A percentile compares a stretch with the other conserved stretches of the same genome.
Conservation (phyloP, 2,797 vertebrate genomes). For the Oreochromis grahami region DNA sequence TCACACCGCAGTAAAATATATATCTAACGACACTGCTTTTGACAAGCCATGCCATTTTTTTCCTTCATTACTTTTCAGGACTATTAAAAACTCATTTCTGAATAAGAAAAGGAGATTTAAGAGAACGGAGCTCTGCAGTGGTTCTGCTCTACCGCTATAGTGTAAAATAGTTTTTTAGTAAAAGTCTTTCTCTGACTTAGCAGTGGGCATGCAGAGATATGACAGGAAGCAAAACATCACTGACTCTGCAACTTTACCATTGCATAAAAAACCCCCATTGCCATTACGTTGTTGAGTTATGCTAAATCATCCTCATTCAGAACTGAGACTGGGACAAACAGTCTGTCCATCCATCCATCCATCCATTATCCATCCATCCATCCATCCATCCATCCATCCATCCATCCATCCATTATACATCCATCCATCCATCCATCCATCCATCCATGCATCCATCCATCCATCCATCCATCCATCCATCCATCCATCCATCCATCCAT, state of each 20-base stretch:
- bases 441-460: no score
- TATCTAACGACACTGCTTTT: not conserved
- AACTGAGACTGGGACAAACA: not conserved
- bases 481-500: accelerated
- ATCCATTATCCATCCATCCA: accelerated
- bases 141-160: not conserved
- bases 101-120: not conserved
- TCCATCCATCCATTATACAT: accelerated
- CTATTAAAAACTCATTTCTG: not conserved
- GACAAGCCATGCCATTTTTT: not conserved
- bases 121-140: not conserved
- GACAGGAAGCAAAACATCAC: not conserved
- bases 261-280: not conserved
- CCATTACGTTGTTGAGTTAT: not conserved
- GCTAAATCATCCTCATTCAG: accelerated
- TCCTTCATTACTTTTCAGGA: not conserved
- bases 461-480: no score
- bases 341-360: accelerated
- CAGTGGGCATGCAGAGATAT: not conserved
- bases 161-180: not conserved
- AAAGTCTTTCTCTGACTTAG: not conserved
- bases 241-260: not conserved
- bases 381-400: accelerated
- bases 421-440: accelerated
- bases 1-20: not conserved